phyloP scores from a whole-genome alignment of 1,140 invertebrate genomes.

The Anoplophora glabripennis region DNA sequence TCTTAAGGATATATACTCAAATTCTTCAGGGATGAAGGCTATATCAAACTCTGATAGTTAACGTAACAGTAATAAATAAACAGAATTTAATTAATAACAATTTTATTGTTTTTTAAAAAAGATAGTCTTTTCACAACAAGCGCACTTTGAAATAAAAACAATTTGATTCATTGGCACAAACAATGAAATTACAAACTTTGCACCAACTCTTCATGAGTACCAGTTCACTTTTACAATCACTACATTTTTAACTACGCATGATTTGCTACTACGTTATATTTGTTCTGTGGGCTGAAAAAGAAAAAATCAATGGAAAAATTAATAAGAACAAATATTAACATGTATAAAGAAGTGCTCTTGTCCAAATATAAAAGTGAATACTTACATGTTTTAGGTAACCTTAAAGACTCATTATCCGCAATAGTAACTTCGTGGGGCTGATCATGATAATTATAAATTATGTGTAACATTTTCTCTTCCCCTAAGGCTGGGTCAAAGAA shows the following conservation, averaged over 20 bases:
- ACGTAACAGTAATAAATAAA: constrained; percentile 1
- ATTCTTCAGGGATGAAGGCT: neutral
- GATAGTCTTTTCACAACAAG: constrained; percentile 26
- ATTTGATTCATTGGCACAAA: constrained; percentile 29
- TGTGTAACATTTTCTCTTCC: constrained; percentile 83
- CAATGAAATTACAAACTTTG: constrained; percentile 22
- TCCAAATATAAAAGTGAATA: constrained; percentile 9
- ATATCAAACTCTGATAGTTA: neutral
- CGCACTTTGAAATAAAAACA: constrained; percentile 23
- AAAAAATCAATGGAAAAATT: constrained; percentile 6
- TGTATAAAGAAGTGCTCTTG: neutral
- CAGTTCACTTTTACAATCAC: constrained; percentile 8
- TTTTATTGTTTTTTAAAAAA: constrained; percentile 30
- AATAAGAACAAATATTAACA: neutral
- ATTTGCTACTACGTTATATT: constrained; percentile 34
- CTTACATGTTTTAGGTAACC: constrained; percentile 63
- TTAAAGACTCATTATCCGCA: constrained; percentile 71
- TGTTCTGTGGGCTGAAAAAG: constrained; percentile 37
- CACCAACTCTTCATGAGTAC: constrained; percentile 18
- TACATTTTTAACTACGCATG: constrained; percentile 9
- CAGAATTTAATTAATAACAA: constrained; percentile 18
- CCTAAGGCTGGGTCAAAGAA: constrained; percentile 96
- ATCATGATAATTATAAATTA: constrained; percentile 84
- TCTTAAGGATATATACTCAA: constrained; percentile 28
- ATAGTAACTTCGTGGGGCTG: constrained; percentile 77